phyloP scores from a whole-genome alignment of 2,113 vertebrate species.

The Micronycteris hirsuta region DNA sequence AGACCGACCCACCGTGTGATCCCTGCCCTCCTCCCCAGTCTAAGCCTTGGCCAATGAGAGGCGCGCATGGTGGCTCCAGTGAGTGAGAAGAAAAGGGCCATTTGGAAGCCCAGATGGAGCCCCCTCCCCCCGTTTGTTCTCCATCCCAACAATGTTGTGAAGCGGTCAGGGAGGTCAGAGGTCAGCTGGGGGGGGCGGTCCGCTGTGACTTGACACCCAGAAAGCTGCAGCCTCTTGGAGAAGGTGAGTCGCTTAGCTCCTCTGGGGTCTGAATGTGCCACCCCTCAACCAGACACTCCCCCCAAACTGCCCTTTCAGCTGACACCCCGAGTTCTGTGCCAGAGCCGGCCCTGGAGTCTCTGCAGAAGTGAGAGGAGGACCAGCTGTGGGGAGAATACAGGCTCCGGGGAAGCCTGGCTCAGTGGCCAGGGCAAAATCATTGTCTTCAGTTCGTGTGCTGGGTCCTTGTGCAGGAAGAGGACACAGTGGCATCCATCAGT shows the following conservation, averaged over 20 bases:
- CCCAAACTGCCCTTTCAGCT: not conserved
- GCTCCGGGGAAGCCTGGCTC: not conserved
- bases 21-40: not conserved
- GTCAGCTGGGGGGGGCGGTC: slow-evolving; percentile 85
- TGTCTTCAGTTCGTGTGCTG: not conserved
- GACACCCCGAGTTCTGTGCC: not conserved
- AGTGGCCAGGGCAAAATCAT: not conserved
- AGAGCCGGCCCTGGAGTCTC: slow-evolving; percentile 36
- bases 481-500: not conserved
- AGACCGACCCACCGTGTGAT: not conserved
- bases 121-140: not conserved
- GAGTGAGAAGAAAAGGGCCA: not conserved
- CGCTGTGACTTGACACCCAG: slow-evolving; percentile 49
- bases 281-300: not conserved
- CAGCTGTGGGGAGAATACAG: not conserved
- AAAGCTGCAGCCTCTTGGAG: not conserved
- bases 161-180: slow-evolving; percentile 78
- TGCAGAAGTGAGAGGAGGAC: slow-evolving; percentile 34
- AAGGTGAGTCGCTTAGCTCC: not conserved
- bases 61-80: too few species aligned
- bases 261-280: not conserved
- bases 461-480: not conserved
- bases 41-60: not conserved
- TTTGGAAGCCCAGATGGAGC: not conserved
- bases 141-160: not conserved